A percentile compares a stretch with the other conserved stretches of the same genome.
Conservation (phyloP, 1,140 invertebrate species). For the Trachelipus rathkii region DNA sequence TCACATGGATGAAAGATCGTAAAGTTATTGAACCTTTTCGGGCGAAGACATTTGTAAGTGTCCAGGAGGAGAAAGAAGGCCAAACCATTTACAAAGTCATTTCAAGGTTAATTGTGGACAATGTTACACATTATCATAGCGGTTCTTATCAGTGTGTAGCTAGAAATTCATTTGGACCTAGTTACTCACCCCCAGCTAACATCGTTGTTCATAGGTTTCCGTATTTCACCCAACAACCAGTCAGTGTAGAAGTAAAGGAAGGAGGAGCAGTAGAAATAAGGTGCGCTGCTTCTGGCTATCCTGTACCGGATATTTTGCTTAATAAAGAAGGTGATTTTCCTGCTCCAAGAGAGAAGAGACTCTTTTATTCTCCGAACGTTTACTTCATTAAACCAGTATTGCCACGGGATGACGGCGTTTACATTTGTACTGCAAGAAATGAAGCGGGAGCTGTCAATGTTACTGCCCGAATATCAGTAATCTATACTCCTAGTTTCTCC, state of each 20-base stretch:
- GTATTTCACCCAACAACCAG: conserved; percentile 76
- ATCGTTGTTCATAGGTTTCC: conserved; percentile 83
- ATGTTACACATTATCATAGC: conserved; percentile 69
- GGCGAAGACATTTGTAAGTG: conserved; percentile 29
- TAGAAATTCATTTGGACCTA: conserved; percentile 80
- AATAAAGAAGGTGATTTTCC: conserved; percentile 96
- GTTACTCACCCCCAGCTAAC: conserved; percentile 79
- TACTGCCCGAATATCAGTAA: conserved; percentile 82
- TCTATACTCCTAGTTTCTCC: conserved; percentile 38
- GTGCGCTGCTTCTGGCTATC: conserved; percentile 84
- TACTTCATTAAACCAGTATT: conserved; percentile 90
- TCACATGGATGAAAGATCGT: conserved; percentile 40
- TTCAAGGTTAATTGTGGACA: conserved; percentile 66
- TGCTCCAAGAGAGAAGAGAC: conserved; percentile 82
- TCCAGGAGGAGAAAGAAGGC: conserved; percentile 30
- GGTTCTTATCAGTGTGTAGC: conserved; percentile 91
- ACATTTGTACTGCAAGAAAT: conserved; percentile 90
- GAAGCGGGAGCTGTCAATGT: conserved; percentile 70
- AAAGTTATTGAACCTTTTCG: conserved; percentile 35
- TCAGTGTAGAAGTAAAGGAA: conserved; percentile 74
- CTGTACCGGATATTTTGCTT: conserved; percentile 71
- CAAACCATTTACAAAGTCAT: conserved; percentile 35
- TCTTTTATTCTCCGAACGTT: conserved; percentile 83
- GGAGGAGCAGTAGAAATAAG: conserved; percentile 81
- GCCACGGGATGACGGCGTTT: conserved; percentile 79